phyloP scores from a whole-genome alignment of 2,113 vertebrate species.

The Gulo gulo region DNA sequence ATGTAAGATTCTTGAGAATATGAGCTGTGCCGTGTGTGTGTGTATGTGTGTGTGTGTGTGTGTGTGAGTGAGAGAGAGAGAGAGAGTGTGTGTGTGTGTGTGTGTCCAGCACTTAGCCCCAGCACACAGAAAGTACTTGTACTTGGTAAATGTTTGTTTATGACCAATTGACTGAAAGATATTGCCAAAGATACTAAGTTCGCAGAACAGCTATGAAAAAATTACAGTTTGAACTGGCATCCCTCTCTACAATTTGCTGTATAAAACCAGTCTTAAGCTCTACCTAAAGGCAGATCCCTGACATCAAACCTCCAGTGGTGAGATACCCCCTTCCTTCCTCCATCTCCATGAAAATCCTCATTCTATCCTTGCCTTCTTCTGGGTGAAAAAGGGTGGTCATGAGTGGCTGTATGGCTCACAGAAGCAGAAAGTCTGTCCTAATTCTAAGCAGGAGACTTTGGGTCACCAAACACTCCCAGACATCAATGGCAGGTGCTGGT shows the following conservation, averaged over 20 bases:
- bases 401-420: not conserved
- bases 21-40: not conserved
- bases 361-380: not conserved
- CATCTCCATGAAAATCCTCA: not conserved
- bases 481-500: not conserved
- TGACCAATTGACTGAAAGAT: not conserved
- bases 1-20: not conserved
- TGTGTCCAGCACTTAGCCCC: not conserved
- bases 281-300: not conserved
- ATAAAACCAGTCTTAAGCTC: not conserved
- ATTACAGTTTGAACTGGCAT: not conserved
- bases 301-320: not conserved
- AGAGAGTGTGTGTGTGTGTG: too few relatives aligned
- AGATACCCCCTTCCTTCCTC: not conserved
- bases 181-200: not conserved
- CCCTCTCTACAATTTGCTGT: not conserved
- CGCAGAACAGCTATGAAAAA: not conserved
- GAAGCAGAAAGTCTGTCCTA: not conserved
- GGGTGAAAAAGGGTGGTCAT: not conserved
- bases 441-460: not conserved
- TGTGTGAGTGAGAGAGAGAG: too few relatives aligned
- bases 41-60: too few relatives aligned
- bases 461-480: not conserved
- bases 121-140: not conserved
- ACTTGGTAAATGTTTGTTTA: too few relatives aligned